phyloP scores from a whole-genome alignment of 2,797 vertebrate genomes.

The Nasua narica region DNA sequence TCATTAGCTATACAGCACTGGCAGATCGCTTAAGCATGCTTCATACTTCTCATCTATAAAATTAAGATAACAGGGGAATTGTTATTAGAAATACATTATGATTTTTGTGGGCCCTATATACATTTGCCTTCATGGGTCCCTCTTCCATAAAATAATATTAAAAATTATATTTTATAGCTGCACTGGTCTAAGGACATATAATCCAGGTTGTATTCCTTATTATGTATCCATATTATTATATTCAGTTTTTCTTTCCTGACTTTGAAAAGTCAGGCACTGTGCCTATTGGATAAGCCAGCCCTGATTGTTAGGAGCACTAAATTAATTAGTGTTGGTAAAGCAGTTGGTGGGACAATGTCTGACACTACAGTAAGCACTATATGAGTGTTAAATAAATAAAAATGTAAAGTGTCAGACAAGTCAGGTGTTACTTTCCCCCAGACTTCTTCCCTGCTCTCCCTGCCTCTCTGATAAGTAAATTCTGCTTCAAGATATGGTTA shows the following conservation, averaged over 20 bases:
- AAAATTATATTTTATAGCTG: not conserved
- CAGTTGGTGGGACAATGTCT: not conserved
- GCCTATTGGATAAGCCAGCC: not conserved
- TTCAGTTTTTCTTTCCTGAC: not conserved
- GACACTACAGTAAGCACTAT: not conserved
- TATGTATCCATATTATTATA: not conserved
- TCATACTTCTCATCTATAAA: not conserved
- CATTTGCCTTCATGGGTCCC: not conserved
- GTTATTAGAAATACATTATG: not conserved
- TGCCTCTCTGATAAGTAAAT: not conserved
- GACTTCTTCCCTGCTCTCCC: not conserved
- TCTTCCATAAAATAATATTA: conserved; percentile 14
- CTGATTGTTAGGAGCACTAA: not conserved
- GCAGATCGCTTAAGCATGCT: not conserved
- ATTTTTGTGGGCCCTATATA: not conserved
- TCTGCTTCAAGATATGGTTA: not conserved
- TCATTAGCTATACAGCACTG: not conserved
- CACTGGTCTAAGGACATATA: not conserved
- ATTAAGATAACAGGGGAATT: not conserved
- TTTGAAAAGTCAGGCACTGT: not conserved
- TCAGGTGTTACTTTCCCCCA: conserved; percentile 23
- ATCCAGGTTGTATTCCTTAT: not conserved
- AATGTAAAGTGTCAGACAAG: not conserved
- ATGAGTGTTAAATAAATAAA: conserved; percentile 9
- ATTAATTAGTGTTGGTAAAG: not conserved